phyloP scores from a whole-genome alignment of 2,888 invertebrate species.

The Microctonus hyperodae region DNA sequence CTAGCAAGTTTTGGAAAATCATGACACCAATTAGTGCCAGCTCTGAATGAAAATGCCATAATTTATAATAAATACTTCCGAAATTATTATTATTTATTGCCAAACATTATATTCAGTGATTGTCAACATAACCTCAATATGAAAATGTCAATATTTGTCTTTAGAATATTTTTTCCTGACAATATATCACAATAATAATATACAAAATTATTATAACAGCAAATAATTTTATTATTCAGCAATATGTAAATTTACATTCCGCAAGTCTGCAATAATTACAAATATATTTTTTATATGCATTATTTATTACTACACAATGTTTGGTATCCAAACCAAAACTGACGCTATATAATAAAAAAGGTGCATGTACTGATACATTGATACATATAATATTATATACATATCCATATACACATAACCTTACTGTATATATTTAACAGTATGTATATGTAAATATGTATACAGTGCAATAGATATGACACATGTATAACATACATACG shows the following conservation, averaged over 20 bases:
- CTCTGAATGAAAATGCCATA: constrained; percentile 59
- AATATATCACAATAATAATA: neutral
- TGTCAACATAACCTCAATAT: constrained; percentile 18
- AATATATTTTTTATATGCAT: neutral
- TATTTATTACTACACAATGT: neutral
- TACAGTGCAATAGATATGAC: too few relatives aligned
- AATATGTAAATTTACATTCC: neutral
- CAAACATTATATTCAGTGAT: neutral
- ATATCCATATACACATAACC: neutral
- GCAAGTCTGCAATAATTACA: neutral
- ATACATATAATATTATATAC: neutral
- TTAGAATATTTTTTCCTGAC: neutral
- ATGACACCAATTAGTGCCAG: constrained; percentile 67
- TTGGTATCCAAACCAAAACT: neutral
- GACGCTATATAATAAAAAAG: too few relatives aligned
- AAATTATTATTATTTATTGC: neutral
- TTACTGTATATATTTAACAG: neutral
- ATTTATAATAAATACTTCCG: neutral
- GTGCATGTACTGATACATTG: too few relatives aligned
- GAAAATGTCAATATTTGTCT: neutral
- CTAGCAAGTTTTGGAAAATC: constrained; percentile 75
- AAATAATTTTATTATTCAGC: neutral
- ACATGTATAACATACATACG: neutral
- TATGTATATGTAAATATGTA: neutral
- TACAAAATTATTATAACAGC: neutral